Percentiles rank a stretch among this genome's conserved stretches.
Evolutionary conservation across 2,113 vertebrate genomes (phyloP).

Genomic region (Aptenodytes forsteri): DNA sequence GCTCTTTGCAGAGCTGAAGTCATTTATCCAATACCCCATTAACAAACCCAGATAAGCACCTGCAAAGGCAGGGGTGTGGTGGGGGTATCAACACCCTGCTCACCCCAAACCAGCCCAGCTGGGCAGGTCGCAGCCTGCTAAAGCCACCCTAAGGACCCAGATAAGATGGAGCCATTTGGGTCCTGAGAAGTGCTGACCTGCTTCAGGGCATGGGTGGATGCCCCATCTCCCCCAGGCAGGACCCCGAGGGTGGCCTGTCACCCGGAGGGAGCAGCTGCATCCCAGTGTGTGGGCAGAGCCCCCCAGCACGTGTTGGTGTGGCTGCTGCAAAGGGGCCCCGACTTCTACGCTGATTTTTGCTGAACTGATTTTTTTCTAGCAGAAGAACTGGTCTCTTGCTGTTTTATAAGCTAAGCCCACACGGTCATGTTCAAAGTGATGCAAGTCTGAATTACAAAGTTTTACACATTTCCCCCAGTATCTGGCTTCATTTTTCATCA

Average conservation of each 20-base stretch:
- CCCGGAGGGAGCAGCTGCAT: accelerated
- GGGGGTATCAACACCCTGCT: background rate
- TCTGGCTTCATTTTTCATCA: background rate
- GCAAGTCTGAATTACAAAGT: background rate
- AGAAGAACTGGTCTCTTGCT: background rate
- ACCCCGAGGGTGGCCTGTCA: background rate
- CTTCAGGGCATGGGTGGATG: background rate
- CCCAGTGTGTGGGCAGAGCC: accelerated
- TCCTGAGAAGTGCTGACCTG: background rate
- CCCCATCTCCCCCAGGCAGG: background rate
- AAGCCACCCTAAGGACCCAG: background rate
- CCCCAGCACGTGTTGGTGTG: accelerated
- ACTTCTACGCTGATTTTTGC: background rate
- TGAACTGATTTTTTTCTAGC: background rate
- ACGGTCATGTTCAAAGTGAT: background rate
- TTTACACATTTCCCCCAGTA: background rate
- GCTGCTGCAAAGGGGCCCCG: background rate
- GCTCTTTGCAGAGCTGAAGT: background rate
- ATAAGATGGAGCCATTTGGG: background rate
- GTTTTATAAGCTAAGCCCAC: background rate
- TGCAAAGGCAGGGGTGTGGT: accelerated
- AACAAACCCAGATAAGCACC: background rate
- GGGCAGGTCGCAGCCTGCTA: background rate
- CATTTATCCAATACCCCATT: accelerated
- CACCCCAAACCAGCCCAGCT: background rate